Evolutionary conservation across 1,140 invertebrate species (phyloP).

Genomic region (Drosophila pseudoananassae): DNA sequence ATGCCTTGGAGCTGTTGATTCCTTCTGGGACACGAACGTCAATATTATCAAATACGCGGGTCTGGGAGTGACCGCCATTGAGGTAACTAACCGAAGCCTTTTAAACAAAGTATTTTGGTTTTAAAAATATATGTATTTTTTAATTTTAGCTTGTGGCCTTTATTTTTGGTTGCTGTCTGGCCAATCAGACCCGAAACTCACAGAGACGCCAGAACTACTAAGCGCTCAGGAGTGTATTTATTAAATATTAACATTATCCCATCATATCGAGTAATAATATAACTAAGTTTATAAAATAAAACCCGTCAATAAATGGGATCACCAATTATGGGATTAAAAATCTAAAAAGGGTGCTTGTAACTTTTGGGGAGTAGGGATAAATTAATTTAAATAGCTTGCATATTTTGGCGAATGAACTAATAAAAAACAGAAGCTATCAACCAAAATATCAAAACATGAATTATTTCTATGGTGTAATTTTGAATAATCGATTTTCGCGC

Average conservation of each 20-base stretch:
- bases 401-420: too few species aligned
- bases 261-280: background rate
- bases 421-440: too few species aligned
- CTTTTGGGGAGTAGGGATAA: too few species aligned
- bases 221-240: constrained; percentile 6
- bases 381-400: too few species aligned
- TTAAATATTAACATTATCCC: constrained; percentile 5
- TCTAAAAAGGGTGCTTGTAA: too few species aligned
- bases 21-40: constrained; percentile 84
- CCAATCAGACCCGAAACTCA: constrained; percentile 77
- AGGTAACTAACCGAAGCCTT: constrained; percentile 84
- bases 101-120: background rate
- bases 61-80: constrained; percentile 88
- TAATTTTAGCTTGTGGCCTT: constrained; percentile 68
- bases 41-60: constrained; percentile 87
- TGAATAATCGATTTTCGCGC: too few species aligned
- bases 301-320: background rate
- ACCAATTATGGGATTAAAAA: background rate
- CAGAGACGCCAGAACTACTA: constrained; percentile 67
- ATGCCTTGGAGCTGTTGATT: constrained; percentile 82
- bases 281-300: background rate
- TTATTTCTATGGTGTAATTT: too few species aligned
- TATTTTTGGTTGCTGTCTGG: constrained; percentile 77
- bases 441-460: too few species aligned
- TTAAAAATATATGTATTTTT: background rate